Evolutionary conservation across 53 echinoderm and acorn worm genomes (phyloP).

Genomic region (Echinarachnius parma): DNA sequence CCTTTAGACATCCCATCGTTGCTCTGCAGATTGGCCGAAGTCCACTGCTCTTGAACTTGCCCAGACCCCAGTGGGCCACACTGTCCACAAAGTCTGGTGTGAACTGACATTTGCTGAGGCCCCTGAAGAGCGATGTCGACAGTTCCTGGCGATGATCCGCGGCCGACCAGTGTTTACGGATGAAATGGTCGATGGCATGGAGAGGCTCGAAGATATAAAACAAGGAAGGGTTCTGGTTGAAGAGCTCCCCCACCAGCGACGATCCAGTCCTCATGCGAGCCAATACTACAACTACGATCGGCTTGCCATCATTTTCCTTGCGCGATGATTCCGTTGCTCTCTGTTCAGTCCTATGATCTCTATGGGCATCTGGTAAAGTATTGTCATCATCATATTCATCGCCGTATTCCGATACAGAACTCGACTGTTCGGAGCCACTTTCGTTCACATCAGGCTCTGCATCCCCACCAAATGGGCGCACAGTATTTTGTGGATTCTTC

Average conservation of each 20-base stretch:
- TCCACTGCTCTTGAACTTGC: conserved; percentile 58
- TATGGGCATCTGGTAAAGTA: too few relatives aligned
- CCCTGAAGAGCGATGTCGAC: conserved; percentile 48
- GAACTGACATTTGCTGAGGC: conserved; percentile 65
- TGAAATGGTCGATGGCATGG: conserved; percentile 55
- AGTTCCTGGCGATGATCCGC: conserved; percentile 18
- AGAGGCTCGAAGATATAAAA: conserved; percentile 92
- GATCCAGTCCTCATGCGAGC: conserved; percentile 94
- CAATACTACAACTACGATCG: conserved; percentile 59
- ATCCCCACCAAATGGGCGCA: too few relatives aligned
- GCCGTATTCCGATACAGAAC: too few relatives aligned
- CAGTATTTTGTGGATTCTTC: too few relatives aligned
- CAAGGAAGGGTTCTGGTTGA: conserved; percentile 83
- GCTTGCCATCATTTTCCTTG: conserved; percentile 24
- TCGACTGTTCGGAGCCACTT: too few relatives aligned
- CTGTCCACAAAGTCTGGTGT: conserved; percentile 48
- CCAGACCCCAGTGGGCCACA: conserved; percentile 64
- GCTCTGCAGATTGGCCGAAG: conserved; percentile 49
- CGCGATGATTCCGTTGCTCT: not conserved
- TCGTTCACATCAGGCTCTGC: too few relatives aligned
- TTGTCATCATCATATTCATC: too few relatives aligned
- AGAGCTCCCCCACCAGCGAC: conserved; percentile 83
- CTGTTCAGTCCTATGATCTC: too few relatives aligned
- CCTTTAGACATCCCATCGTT: conserved; percentile 36
- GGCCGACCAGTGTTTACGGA: conserved; percentile 27